Percentiles rank a stretch among this genome's conserved stretches.
Conservation (phyloP, 2,797 vertebrate genomes). For the Phyllotis vaccarum region DNA sequence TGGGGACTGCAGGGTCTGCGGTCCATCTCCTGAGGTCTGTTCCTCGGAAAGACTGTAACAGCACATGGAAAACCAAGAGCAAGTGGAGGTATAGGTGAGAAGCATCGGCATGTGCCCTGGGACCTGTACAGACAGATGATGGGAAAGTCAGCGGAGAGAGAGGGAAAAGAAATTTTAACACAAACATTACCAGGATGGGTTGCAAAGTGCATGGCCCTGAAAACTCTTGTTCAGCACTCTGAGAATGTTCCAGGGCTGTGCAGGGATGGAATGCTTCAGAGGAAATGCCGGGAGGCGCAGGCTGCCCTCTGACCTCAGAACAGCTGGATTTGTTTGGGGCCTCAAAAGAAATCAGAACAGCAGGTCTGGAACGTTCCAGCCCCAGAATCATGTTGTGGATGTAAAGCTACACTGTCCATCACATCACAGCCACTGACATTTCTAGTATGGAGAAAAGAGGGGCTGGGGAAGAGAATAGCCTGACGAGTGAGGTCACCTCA, state of each 20-base stretch:
- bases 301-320: not conserved
- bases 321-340: not conserved
- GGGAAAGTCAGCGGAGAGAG: conserved; percentile 68
- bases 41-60: conserved; percentile 32
- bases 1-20: not conserved
- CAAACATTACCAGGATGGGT: not conserved
- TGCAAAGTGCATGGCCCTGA: not conserved
- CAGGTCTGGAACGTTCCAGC: not conserved
- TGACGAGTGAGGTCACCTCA: not conserved
- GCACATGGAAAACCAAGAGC: conserved; percentile 44
- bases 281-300: not conserved
- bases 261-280: not conserved
- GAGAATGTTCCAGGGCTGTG: not conserved
- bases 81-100: not conserved
- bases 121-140: conserved; percentile 85
- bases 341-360: not conserved
- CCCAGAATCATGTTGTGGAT: not conserved
- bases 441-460: not conserved
- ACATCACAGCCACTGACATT: not conserved
- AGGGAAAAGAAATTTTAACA: conserved; percentile 22
- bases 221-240: not conserved
- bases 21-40: conserved; percentile 9
- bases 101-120: conserved; percentile 20
- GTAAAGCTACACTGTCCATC: not conserved
- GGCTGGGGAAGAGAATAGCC: not conserved